Conservation (phyloP, 2,113 vertebrate genomes). For the Vulpes ferrilata region DNA sequence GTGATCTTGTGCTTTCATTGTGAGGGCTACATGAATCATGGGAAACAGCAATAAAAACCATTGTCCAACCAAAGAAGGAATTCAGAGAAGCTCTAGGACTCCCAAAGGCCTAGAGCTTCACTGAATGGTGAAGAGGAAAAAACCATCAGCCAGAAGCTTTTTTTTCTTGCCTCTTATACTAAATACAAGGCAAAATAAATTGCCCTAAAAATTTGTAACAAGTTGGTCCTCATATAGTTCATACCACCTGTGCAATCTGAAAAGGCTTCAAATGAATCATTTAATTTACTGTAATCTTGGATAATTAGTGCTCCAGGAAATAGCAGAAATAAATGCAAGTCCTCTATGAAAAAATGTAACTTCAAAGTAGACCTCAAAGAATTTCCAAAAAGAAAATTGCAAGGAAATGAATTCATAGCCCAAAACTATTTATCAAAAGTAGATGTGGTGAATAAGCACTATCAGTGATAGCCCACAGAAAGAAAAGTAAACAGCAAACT, state of each 20-base stretch:
- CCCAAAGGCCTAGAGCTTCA: background rate
- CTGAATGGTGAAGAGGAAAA: background rate
- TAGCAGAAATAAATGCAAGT: background rate
- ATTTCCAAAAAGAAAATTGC: slow-evolving; percentile 15
- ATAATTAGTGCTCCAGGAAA: background rate
- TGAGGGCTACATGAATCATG: background rate
- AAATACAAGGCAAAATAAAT: slow-evolving; percentile 18
- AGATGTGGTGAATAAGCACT: background rate
- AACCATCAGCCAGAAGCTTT: background rate
- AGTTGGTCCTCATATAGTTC: background rate
- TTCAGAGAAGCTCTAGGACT: background rate
- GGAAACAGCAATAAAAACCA: background rate
- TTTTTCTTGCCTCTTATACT: background rate
- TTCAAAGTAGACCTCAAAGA: background rate
- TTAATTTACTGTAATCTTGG: background rate
- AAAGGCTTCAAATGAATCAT: background rate
- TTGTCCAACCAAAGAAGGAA: background rate
- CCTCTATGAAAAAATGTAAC: background rate
- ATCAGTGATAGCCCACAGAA: background rate
- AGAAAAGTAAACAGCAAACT: background rate
- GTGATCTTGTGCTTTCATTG: background rate
- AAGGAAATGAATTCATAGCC: background rate
- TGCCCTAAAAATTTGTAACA: background rate
- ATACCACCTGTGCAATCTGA: background rate
- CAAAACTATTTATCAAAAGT: background rate